A percentile compares a stretch with the other conserved stretches of the same genome.
Conservation (phyloP, 2,113 vertebrate genomes). For the Erpornis zantholeuca region DNA sequence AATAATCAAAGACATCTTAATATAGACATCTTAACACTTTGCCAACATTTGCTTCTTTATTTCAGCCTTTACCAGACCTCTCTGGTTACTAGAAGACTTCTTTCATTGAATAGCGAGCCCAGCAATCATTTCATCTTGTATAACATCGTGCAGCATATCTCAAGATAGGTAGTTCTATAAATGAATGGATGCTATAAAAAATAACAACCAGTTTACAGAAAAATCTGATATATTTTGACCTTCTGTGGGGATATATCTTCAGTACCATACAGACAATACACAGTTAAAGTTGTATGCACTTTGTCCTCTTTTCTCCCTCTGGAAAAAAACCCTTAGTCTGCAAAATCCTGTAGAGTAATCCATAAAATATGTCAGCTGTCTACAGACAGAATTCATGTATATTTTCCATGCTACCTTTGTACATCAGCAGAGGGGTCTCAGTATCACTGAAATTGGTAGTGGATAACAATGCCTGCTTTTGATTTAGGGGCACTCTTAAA, state of each 20-base stretch:
- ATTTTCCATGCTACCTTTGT: not conserved
- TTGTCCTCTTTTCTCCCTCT: not conserved
- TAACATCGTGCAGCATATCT: not conserved
- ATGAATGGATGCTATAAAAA: not conserved
- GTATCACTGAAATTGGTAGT: not conserved
- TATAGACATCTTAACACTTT: not conserved
- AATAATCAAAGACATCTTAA: not conserved
- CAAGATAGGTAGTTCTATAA: not conserved
- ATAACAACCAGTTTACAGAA: not conserved
- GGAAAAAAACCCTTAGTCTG: not conserved
- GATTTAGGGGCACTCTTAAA: not conserved
- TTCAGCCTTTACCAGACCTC: not conserved
- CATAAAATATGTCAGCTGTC: not conserved
- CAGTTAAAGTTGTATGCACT: not conserved
- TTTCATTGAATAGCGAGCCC: not conserved
- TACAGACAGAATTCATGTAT: not conserved
- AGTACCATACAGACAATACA: not conserved
- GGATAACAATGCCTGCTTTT: not conserved
- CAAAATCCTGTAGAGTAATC: not conserved
- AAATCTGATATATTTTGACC: not conserved
- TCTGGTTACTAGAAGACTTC: not conserved
- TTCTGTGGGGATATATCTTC: not conserved
- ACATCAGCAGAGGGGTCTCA: not conserved
- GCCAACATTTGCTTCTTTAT: not conserved
- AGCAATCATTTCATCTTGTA: not conserved